Percentiles rank a stretch among this genome's conserved stretches.
These are phyloP conservation scores for Nixonia krombeini DNA, from an alignment of 1,140 invertebrate genomes.

Conservation along the genomic window DNA sequence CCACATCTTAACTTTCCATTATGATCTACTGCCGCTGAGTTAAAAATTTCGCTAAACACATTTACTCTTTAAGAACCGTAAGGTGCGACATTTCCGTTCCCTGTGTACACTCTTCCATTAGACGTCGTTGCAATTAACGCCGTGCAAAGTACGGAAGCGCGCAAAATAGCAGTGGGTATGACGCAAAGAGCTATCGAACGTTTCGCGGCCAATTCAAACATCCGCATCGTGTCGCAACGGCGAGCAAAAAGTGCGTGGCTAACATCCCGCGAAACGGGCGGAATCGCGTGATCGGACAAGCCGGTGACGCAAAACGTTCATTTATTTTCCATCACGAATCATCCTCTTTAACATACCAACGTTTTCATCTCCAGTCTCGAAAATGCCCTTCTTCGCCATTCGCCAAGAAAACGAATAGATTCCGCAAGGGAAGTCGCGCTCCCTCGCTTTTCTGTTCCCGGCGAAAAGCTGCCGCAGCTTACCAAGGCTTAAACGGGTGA, in stretches of 20 bases:
- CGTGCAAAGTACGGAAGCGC: no score
- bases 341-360: constrained; percentile 20
- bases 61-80: constrained; percentile 19
- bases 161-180: no score
- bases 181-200: no score
- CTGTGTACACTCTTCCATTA: constrained; percentile 10
- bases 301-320: neutral
- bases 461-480: constrained; percentile 61
- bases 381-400: constrained; percentile 27
- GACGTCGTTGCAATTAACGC: neutral
- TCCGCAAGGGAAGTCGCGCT: constrained; percentile 63
- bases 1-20: constrained; percentile 41
- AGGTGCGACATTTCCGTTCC: neutral
- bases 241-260: no score
- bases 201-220: no score
- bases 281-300: neutral
- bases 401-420: constrained; percentile 63
- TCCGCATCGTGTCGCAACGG: no score
- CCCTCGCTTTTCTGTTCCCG: constrained; percentile 42
- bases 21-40: constrained; percentile 29
- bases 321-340: constrained; percentile 27
- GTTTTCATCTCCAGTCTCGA: constrained; percentile 22
- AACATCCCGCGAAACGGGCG: no score
- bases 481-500: constrained; percentile 65
- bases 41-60: constrained; percentile 23